A percentile compares a stretch with the other conserved stretches of the same genome.
Conservation (phyloP, 2,113 vertebrate species). For the Siniperca knerii region DNA sequence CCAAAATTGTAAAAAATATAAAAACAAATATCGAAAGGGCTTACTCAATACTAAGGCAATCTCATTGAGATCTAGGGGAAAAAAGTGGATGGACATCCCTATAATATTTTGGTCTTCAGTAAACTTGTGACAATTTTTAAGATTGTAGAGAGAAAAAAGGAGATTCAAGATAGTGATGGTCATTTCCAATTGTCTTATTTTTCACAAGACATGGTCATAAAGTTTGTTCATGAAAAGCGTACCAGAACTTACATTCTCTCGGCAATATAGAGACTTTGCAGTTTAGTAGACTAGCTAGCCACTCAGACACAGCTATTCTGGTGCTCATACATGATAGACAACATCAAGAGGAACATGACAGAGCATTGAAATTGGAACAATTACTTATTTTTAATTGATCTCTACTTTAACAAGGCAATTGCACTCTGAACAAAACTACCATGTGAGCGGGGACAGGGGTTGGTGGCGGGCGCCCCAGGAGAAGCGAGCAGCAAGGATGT, state of each 20-base stretch:
- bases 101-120: background rate
- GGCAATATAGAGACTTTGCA: background rate
- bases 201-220: background rate
- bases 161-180: background rate
- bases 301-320: background rate
- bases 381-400: slow-evolving; percentile 48
- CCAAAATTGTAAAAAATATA: background rate
- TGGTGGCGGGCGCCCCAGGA: background rate
- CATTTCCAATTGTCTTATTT: background rate
- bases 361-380: slow-evolving; percentile 41
- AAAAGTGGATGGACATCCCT: background rate
- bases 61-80: background rate
- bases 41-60: background rate
- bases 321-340: slow-evolving; percentile 1
- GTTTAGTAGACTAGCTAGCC: background rate
- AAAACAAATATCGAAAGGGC: background rate
- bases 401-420: slow-evolving; percentile 16
- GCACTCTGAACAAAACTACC: slow-evolving; percentile 40
- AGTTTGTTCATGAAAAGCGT: background rate
- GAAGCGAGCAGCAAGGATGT: slow-evolving; percentile 13
- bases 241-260: background rate
- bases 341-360: slow-evolving; percentile 14
- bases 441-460: slow-evolving; percentile 6
- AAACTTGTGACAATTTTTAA: background rate
- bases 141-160: background rate